phyloP scores from a whole-genome alignment of 2,797 vertebrate species.

The Percopsis omiscomaycus region DNA sequence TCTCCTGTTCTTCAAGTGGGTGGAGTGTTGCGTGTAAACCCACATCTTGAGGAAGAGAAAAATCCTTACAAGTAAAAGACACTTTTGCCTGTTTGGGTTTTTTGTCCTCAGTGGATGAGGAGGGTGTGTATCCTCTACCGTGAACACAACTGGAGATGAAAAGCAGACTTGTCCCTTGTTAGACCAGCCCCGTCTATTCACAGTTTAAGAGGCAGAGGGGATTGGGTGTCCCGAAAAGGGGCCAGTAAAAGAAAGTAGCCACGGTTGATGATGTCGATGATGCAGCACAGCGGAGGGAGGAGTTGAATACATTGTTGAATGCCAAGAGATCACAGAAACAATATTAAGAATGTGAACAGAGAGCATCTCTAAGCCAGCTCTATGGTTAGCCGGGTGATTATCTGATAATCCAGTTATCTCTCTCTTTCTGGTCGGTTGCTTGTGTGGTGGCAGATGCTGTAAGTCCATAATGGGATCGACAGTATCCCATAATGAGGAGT shows the following conservation, averaged over 20 bases:
- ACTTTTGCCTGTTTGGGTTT: conserved; percentile 10
- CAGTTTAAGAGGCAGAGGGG: conserved; percentile 24
- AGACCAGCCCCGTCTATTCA: conserved; percentile 16
- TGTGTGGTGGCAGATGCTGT: conserved; percentile 28
- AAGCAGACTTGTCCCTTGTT: conserved; percentile 17
- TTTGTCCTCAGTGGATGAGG: conserved; percentile 4
- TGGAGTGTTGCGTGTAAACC: conserved; percentile 28
- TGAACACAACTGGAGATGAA: conserved; percentile 21
- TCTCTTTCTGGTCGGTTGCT: conserved; percentile 28
- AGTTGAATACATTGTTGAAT: conserved; percentile 28
- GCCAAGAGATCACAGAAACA: conserved; percentile 28
- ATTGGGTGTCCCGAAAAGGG: conserved; percentile 9
- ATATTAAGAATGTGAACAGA: conserved; percentile 42
- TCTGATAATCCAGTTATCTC: conserved; percentile 48
- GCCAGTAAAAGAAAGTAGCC: conserved; percentile 7
- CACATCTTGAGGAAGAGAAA: background rate
- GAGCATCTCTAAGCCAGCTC: conserved; percentile 28
- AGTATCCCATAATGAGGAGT: background rate
- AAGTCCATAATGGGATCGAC: background rate
- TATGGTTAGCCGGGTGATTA: conserved; percentile 33
- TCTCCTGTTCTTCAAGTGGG: conserved; percentile 38
- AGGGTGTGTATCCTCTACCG: conserved; percentile 7
- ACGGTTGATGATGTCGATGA: conserved; percentile 11
- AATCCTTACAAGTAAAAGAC: conserved; percentile 27
- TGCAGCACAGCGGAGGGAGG: conserved; percentile 11